Evolutionary conservation across 1,140 invertebrate species (phyloP).

Genomic region (Drosophila suzukii): DNA sequence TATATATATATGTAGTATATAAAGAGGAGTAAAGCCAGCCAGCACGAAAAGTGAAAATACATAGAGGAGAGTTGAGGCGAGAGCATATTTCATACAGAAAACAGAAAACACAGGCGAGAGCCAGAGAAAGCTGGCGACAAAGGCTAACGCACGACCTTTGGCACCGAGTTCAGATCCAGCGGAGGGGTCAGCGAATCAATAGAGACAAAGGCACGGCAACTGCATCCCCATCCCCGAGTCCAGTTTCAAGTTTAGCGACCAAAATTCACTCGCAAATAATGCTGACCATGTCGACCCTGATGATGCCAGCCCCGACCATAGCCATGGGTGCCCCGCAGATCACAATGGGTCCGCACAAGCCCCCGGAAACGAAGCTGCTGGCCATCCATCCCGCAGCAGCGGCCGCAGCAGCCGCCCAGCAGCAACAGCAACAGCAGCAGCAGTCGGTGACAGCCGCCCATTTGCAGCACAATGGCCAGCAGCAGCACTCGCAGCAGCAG

Average conservation of each 20-base stretch:
- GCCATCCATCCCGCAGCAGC: conserved; percentile 84
- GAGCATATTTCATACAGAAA: conserved; percentile 76
- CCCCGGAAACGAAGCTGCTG: conserved; percentile 83
- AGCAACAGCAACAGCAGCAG: conserved; percentile 58
- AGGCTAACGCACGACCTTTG: conserved; percentile 80
- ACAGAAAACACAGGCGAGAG: conserved; percentile 53
- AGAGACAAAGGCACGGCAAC: conserved; percentile 33
- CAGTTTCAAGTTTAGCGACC: conserved; percentile 31
- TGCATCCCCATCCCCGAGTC: conserved; percentile 9
- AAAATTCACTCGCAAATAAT: conserved; percentile 84
- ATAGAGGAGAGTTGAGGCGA: conserved; percentile 43
- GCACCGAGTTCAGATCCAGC: conserved; percentile 71
- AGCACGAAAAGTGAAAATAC: conserved; percentile 80
- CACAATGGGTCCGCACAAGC: conserved; percentile 83
- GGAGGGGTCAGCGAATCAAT: conserved; percentile 67
- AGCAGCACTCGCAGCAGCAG: conserved; percentile 71
- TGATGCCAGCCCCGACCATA: conserved; percentile 84
- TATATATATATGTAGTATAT: conserved; percentile 19
- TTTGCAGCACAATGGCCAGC: conserved; percentile 80
- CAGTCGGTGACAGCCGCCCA: conserved; percentile 66
- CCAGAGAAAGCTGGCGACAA: conserved; percentile 65
- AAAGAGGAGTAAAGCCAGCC: conserved; percentile 31
- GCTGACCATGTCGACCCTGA: conserved; percentile 84
- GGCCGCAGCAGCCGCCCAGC: conserved; percentile 70
- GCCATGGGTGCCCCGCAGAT: conserved; percentile 83